These are phyloP conservation scores for Apeltes quadracus DNA, from an alignment of 2,113 vertebrate genomes.

Conservation along the genomic window DNA sequence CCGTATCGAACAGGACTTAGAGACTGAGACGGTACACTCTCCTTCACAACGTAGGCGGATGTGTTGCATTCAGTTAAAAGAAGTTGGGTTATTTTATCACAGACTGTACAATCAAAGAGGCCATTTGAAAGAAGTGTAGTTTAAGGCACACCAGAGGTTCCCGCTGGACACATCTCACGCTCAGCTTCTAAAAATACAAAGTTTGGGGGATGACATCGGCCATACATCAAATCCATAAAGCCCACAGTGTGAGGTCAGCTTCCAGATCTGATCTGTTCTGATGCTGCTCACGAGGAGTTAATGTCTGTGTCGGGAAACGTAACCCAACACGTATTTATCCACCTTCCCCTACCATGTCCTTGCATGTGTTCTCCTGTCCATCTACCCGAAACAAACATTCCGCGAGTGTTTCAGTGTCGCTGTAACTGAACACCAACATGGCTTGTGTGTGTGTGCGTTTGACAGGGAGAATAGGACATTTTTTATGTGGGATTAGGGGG, in stretches of 20 bases:
- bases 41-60: neutral
- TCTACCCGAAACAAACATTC: conserved; percentile 74
- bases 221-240: conserved; percentile 3
- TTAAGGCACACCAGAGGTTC: neutral
- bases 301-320: conserved; percentile 49
- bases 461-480: conserved; percentile 49
- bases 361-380: conserved; percentile 55
- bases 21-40: neutral
- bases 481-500: conserved; percentile 37
- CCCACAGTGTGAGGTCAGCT: conserved; percentile 9
- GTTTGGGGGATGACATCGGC: conserved; percentile 9
- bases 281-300: conserved; percentile 31
- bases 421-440: conserved; percentile 63
- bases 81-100: neutral
- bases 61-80: too few relatives aligned
- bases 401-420: conserved; percentile 53
- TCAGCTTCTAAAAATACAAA: conserved; percentile 22
- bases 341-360: conserved; percentile 62
- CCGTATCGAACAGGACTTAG: neutral
- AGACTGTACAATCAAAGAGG: neutral
- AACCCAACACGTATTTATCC: conserved; percentile 58
- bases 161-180: neutral
- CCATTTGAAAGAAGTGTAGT: neutral
- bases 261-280: conserved; percentile 27
- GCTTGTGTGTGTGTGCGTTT: conserved; percentile 14